Conservation (phyloP, 37 sponge, comb jelly and placozoan species). For the Ephydatia muelleri region DNA sequence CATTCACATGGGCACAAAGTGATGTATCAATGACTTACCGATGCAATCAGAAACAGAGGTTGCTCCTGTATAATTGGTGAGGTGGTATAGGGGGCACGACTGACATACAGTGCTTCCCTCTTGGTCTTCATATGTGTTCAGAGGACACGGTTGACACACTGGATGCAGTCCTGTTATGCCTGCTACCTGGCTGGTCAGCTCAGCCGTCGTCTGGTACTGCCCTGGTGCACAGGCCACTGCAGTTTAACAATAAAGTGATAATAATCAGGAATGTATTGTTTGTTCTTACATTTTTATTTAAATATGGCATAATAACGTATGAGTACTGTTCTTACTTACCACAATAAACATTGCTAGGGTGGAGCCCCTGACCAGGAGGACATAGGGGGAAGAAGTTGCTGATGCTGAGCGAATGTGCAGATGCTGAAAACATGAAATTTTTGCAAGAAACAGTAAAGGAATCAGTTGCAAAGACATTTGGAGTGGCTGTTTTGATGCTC, state of each 20-base stretch:
- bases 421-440: background rate
- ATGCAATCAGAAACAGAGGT: background rate
- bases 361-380: conserved; percentile 35
- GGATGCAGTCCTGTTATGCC: background rate
- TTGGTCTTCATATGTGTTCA: background rate
- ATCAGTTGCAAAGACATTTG: background rate
- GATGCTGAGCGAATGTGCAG: conserved; percentile 2
- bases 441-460: background rate
- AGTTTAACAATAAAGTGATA: background rate
- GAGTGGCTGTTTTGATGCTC: background rate
- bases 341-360: conserved; percentile 21
- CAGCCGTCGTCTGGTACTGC: background rate
- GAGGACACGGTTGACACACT: background rate
- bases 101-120: background rate
- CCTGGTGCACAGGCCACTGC: background rate
- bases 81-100: background rate
- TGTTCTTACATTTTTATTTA: no score
- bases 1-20: background rate
- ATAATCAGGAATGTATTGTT: no score
- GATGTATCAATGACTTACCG: background rate
- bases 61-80: background rate
- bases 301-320: background rate
- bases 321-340: conserved; percentile 1
- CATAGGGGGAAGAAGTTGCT: background rate
- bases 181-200: background rate